A percentile compares a stretch with the other conserved stretches of the same genome.
These are phyloP conservation scores for Cryptomyrus ogoouensis DNA, from an alignment of 2,113 vertebrate species.

Conservation along the genomic window DNA sequence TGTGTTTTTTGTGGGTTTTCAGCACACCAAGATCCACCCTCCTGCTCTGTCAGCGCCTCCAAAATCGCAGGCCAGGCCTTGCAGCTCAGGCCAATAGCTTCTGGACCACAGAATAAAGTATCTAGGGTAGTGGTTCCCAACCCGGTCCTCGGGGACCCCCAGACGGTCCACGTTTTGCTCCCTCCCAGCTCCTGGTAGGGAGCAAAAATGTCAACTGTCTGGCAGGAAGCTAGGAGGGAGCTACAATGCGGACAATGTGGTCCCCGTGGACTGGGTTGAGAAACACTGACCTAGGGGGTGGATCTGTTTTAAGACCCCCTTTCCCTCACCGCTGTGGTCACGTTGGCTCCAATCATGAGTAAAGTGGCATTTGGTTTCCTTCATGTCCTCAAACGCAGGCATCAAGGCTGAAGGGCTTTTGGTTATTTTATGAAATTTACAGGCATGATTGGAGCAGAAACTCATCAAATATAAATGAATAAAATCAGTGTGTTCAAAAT, in stretches of 20 bases:
- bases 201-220: background rate
- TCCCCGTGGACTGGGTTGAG: background rate
- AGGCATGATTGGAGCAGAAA: background rate
- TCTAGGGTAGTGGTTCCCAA: background rate
- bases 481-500: background rate
- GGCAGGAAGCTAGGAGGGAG: background rate
- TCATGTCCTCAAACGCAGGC: background rate
- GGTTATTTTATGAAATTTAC: background rate
- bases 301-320: background rate
- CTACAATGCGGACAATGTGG: background rate
- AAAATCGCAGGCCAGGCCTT: background rate
- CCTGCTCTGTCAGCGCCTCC: background rate
- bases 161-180: background rate
- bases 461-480: background rate
- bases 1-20: background rate
- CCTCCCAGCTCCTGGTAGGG: background rate
- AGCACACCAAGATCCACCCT: background rate
- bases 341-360: background rate
- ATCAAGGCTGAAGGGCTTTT: background rate
- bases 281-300: background rate
- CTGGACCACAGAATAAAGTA: background rate
- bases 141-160: background rate
- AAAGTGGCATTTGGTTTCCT: background rate
- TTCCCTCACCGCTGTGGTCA: background rate
- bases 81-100: background rate